phyloP scores from a whole-genome alignment of 2,113 vertebrate genomes.

The Onychorhynchus coronatus region DNA sequence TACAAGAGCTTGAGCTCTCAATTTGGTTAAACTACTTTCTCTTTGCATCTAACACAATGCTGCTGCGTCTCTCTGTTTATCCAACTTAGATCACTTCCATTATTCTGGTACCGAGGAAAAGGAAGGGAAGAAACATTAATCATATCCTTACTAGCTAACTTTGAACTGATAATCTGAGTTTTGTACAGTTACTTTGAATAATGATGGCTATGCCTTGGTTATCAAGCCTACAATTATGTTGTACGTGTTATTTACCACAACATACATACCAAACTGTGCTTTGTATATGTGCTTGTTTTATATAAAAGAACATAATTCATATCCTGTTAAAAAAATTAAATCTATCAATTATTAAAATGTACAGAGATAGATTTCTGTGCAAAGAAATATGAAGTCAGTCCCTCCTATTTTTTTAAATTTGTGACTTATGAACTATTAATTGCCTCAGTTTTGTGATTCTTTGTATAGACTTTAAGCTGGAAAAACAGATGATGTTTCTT shows the following conservation, averaged over 20 bases:
- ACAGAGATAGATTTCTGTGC: neutral
- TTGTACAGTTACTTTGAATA: neutral
- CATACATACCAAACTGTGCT: neutral
- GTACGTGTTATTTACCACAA: neutral
- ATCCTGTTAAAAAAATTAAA: neutral
- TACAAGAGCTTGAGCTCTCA: neutral
- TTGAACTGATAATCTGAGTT: neutral
- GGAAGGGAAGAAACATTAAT: constrained; percentile 49
- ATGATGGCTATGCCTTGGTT: neutral
- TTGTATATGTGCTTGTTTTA: neutral
- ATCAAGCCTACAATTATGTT: neutral
- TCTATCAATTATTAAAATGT: neutral
- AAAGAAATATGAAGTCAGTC: neutral
- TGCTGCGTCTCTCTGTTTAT: constrained; percentile 2
- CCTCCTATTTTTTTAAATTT: neutral
- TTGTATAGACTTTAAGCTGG: neutral
- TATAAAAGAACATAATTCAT: neutral
- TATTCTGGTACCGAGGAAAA: constrained; percentile 24
- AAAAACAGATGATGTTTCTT: constrained; percentile 50
- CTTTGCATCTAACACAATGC: neutral
- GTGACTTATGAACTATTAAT: neutral
- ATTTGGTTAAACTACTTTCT: neutral
- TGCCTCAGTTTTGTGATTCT: constrained; percentile 22
- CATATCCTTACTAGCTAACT: constrained; percentile 21
- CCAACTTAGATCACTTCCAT: constrained; percentile 3